A percentile compares a stretch with the other conserved stretches of the same genome.
These are phyloP conservation scores for Lasioglossum villosulum DNA, from an alignment of 2,888 invertebrate genomes.

Conservation along the genomic window DNA sequence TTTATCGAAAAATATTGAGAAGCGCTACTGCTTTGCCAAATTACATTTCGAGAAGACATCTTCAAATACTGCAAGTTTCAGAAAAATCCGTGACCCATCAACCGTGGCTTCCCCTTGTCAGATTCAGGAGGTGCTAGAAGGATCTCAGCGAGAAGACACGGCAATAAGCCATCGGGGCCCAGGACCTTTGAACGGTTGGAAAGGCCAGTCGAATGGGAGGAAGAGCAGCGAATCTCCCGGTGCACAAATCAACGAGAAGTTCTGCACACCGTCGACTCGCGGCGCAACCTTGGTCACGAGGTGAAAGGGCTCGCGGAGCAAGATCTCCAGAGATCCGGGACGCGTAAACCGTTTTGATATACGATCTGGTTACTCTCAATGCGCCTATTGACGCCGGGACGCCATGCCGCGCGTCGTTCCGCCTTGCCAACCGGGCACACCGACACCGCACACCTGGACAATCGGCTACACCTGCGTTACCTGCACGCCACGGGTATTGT, in stretches of 20 bases:
- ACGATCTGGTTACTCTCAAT: slow-evolving; percentile 65
- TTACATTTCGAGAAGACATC: no score
- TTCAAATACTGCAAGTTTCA: no score
- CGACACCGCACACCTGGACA: slow-evolving; percentile 1
- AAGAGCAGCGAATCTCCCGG: slow-evolving; percentile 35
- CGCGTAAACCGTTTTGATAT: slow-evolving; percentile 68
- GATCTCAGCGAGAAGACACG: not conserved
- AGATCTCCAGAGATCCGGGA: slow-evolving; percentile 64
- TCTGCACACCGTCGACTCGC: slow-evolving; percentile 22
- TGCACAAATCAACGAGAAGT: slow-evolving; percentile 55
- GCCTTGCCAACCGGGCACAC: slow-evolving; percentile 25
- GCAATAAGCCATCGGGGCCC: slow-evolving; percentile 21
- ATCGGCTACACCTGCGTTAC: slow-evolving; percentile 40
- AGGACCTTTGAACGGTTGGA: slow-evolving; percentile 54
- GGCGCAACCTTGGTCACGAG: slow-evolving; percentile 63
- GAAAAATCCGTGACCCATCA: no score
- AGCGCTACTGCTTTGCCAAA: no score
- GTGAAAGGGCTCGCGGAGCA: slow-evolving; percentile 66
- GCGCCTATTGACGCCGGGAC: slow-evolving; percentile 57
- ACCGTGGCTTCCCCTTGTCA: no score
- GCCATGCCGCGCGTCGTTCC: slow-evolving; percentile 22
- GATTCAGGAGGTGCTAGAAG: slow-evolving; percentile 40
- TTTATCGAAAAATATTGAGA: no score
- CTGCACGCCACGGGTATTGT: not conserved
- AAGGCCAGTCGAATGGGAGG: slow-evolving; percentile 55